Conservation (phyloP, 2,888 invertebrate species). For the Tetranychus truncatus region DNA sequence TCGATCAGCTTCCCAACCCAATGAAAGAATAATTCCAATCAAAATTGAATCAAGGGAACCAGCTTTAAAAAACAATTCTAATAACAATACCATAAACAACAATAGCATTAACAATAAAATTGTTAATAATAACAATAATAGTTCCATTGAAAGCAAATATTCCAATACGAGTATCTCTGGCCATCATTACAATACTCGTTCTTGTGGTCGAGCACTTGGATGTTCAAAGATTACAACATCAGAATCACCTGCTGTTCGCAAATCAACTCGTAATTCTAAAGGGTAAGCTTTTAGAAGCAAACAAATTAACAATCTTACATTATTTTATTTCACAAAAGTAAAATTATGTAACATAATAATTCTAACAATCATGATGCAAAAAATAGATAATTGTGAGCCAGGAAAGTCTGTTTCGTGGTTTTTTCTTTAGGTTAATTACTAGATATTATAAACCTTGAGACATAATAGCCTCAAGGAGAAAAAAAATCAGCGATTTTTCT, state of each 20-base stretch:
- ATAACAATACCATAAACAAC: neutral
- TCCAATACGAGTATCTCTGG: neutral
- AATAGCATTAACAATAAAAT: conserved; percentile 5
- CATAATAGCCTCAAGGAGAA: neutral
- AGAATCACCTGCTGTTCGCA: neutral
- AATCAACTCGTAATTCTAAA: neutral
- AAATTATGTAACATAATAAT: neutral
- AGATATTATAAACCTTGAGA: neutral
- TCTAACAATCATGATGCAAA: neutral
- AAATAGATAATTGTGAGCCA: too few species aligned
- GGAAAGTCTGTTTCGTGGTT: neutral
- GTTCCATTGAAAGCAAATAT: neutral
- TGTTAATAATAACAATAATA: conserved; percentile 11
- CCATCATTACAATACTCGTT: conserved; percentile 8
- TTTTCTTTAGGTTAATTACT: neutral
- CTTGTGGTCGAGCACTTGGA: neutral
- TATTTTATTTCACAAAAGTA: neutral
- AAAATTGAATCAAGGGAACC: neutral
- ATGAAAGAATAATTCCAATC: neutral
- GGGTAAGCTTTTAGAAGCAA: neutral
- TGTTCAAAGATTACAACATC: neutral
- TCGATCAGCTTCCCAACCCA: neutral
- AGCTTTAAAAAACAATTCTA: neutral
- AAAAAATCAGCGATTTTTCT: neutral
- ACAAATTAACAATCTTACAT: neutral